Evolutionary conservation across 2,888 invertebrate species (phyloP), one percentile per base, ranked within the genome.

Genomic region (Cacoxenus indagator): DNA sequence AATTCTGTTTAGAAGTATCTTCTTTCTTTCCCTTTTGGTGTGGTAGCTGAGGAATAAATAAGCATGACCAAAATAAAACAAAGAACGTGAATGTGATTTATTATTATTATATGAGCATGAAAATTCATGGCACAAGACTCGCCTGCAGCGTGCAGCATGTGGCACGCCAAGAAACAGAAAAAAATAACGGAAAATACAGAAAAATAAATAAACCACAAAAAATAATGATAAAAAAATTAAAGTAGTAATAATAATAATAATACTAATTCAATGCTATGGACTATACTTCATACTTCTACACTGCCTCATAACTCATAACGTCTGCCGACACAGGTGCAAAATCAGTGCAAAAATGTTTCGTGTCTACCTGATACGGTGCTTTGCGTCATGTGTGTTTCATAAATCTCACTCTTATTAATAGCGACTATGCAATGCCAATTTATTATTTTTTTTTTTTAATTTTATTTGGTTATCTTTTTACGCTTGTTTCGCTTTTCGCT

Each of bases 321-420:
- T n/a, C n/a, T n/a, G n/a, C n/a, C n/a, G n/a, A n/a, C n/a, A n/a
- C n/a, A n/a, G n/a, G n/a, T n/a, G 11, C 37, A 37, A 37, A 37
- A 37, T 54, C 54, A 54, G 24, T 24, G 29, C 27, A 57, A 57
- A 57, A 57, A 17, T 57, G 4, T 27, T 27, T 9, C 29, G 4
- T n/a, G 57, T 29, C n/a, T 29, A 46, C 19, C 46, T 57, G 14
- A 27, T 57, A 17, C 6, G n/a, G 24, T 14, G 29, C 19, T 9
- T 19, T 29, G n/a, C 27, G 6, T 14, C 26, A 55, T 26, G 11
- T 11, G 4, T 27, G 29, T 69, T 68, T 73, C 73, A 79, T 82
- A 82, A 82, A 79, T 79, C 78, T 80, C 72, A 66, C 64, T 70
- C 72, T 70, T 68, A 4, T 67, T 75, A 70, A 73, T 72, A 59